Percentiles rank a stretch among this genome's conserved stretches.
phyloP scores from a whole-genome alignment of 2,797 vertebrate species.

The Tokudaia tokunoshimensis region DNA sequence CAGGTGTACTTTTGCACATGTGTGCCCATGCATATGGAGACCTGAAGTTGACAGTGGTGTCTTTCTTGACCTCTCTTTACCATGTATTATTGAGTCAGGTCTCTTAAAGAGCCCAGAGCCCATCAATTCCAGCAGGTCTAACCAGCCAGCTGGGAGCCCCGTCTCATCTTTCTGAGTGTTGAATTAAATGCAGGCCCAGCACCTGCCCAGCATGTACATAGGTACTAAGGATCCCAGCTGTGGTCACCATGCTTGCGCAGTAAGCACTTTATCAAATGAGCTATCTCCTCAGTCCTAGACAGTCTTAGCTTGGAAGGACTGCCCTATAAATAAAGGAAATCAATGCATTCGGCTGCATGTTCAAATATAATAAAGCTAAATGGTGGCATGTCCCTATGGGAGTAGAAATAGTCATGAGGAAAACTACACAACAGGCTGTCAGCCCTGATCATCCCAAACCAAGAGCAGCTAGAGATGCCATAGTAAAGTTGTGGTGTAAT shows the following conservation, averaged over 20 bases:
- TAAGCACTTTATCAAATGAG: not conserved
- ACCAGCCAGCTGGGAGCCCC: not conserved
- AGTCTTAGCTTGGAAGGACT: conserved; percentile 25
- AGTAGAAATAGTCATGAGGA: not conserved
- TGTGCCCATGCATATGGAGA: not conserved
- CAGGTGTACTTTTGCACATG: not conserved
- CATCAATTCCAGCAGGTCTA: not conserved
- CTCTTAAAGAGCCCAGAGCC: not conserved
- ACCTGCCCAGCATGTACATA: not conserved
- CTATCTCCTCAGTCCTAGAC: not conserved
- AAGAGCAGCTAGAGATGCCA: not conserved
- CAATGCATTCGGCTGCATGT: not conserved
- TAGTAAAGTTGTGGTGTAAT: not conserved
- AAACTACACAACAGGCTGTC: not conserved
- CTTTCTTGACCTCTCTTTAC: not conserved
- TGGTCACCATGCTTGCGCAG: not conserved
- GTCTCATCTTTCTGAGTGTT: not conserved
- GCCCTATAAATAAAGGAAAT: not conserved
- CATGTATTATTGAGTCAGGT: not conserved
- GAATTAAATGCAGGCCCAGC: not conserved
- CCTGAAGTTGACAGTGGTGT: not conserved
- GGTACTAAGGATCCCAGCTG: not conserved
- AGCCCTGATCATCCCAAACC: not conserved
- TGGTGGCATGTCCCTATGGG: not conserved
- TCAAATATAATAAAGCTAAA: not conserved